Evolutionary conservation across 2,888 invertebrate species (phyloP).

Genomic region (Dasysyrphus tricinctus): DNA sequence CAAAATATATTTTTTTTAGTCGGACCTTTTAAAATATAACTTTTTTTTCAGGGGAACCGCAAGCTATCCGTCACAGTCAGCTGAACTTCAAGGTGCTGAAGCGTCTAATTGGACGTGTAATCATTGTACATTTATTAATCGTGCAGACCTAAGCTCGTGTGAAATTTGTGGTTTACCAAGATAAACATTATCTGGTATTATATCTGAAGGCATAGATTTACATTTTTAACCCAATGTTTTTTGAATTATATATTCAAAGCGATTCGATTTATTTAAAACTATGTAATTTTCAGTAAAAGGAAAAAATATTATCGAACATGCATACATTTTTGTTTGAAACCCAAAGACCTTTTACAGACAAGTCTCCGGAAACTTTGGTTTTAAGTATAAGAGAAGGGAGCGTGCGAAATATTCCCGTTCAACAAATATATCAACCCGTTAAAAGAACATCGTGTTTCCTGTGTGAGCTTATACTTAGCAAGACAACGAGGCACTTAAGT

Average conservation of each 20-base stretch:
- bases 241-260: conserved; percentile 32
- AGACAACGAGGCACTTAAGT: no score
- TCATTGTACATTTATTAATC: conserved; percentile 97
- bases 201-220: conserved; percentile 38
- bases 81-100: conserved; percentile 71
- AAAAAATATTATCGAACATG: neutral
- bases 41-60: conserved; percentile 79
- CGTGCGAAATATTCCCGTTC: no score
- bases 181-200: conserved; percentile 79
- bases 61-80: conserved; percentile 76
- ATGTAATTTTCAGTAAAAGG: conserved; percentile 30
- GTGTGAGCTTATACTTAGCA: no score
- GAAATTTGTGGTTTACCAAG: conserved; percentile 97
- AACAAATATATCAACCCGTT: no score
- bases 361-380: no score
- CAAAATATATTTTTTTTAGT: conserved; percentile 35
- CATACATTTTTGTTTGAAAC: neutral
- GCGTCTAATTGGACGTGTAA: conserved; percentile 92
- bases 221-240: conserved; percentile 19
- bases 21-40: neutral
- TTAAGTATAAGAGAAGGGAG: no score
- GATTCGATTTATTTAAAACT: conserved; percentile 48
- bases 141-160: conserved; percentile 89
- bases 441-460: no score
- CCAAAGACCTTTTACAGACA: neutral